These are phyloP conservation scores for Oxyruncus cristatus DNA, from an alignment of 2,113 vertebrate species.

Conservation along the genomic window DNA sequence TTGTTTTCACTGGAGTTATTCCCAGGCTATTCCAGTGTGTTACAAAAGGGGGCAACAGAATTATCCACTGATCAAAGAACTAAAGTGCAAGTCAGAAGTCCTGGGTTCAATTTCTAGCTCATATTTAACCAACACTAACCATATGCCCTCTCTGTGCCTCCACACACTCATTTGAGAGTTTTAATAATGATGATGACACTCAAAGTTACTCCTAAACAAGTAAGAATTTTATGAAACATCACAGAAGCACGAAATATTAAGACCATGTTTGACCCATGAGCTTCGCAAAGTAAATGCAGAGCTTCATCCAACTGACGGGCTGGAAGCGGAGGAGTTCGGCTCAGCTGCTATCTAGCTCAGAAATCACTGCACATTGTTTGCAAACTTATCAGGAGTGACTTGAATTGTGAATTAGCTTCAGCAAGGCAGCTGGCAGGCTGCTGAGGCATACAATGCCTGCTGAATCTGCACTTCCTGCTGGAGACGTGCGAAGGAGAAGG, in stretches of 20 bases:
- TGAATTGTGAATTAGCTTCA: constrained; percentile 47
- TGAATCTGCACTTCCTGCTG: constrained; percentile 56
- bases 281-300: background rate
- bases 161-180: background rate
- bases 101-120: constrained; percentile 12
- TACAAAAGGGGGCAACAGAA: background rate
- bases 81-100: constrained; percentile 20
- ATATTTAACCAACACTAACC: background rate
- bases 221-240: background rate
- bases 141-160: background rate
- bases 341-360: constrained; percentile 11
- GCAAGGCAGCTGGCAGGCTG: constrained; percentile 56
- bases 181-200: background rate
- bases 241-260: background rate
- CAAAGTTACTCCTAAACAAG: background rate
- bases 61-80: background rate
- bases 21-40: background rate
- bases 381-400: constrained; percentile 48
- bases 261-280: background rate
- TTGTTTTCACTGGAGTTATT: constrained; percentile 27
- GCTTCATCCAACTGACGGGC: background rate
- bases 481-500: constrained; percentile 54
- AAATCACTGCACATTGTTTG: constrained; percentile 49
- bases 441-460: constrained; percentile 50
- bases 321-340: background rate